phyloP scores from a whole-genome alignment of 2,888 invertebrate genomes.

The Latrodectus hesperus region DNA sequence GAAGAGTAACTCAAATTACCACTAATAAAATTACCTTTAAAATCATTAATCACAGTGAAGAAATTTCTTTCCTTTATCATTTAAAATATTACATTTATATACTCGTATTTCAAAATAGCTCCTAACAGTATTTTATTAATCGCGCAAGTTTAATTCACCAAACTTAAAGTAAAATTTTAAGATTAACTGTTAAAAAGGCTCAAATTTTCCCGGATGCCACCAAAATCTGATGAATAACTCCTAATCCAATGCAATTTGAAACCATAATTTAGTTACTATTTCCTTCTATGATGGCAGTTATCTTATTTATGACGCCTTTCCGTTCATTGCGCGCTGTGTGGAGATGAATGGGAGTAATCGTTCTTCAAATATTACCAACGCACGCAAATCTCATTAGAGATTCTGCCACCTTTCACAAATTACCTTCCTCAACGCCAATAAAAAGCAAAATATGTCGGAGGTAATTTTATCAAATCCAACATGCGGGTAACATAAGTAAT shows the following conservation, averaged over 20 bases:
- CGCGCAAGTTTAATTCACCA: too few relatives aligned
- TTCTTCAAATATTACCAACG: neutral
- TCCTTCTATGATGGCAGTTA: neutral
- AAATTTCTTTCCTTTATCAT: too few relatives aligned
- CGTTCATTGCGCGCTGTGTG: constrained; percentile 1
- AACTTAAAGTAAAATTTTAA: too few relatives aligned
- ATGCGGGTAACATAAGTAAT: constrained; percentile 5
- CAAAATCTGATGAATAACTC: neutral
- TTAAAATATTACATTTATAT: too few relatives aligned
- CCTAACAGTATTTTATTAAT: too few relatives aligned
- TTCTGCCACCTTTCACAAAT: constrained; percentile 12
- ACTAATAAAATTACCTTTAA: too few relatives aligned
- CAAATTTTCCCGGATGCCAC: too few relatives aligned
- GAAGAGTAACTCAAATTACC: too few relatives aligned
- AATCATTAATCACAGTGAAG: too few relatives aligned
- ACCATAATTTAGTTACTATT: neutral
- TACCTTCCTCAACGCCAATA: neutral
- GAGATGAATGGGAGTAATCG: neutral
- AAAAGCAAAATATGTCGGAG: constrained; percentile 12
- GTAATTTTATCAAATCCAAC: constrained; percentile 8
- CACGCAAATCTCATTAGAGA: constrained; percentile 4
- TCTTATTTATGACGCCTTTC: constrained; percentile 1
- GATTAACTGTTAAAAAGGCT: too few relatives aligned
- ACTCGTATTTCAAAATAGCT: too few relatives aligned
- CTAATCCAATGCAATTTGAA: neutral